These are phyloP conservation scores for Pteronura brasiliensis DNA, from an alignment of 2,113 vertebrate species.

Conservation along the genomic window DNA sequence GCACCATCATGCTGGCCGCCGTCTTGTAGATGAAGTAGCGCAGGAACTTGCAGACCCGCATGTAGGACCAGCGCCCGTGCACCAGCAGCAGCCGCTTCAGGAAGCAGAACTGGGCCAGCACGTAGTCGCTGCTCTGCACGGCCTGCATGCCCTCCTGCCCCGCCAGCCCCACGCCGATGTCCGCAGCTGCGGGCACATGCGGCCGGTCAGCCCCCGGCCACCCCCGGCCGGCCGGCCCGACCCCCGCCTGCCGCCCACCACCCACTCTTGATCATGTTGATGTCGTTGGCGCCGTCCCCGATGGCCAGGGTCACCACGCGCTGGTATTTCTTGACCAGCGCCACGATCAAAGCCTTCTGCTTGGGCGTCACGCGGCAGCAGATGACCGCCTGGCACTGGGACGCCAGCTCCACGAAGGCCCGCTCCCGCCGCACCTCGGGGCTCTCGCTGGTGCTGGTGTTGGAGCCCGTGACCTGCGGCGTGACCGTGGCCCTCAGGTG, in stretches of 20 bases:
- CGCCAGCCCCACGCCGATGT: slow-evolving; percentile 92
- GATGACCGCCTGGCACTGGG: slow-evolving; percentile 90
- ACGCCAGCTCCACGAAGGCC: slow-evolving; percentile 89
- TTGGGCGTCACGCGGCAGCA: slow-evolving; percentile 95
- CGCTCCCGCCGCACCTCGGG: slow-evolving; percentile 76
- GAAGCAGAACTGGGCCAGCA: slow-evolving; percentile 91
- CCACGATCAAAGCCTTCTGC: slow-evolving; percentile 91
- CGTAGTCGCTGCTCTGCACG: slow-evolving; percentile 92
- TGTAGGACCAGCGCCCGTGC: slow-evolving; percentile 94
- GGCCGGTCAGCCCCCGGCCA: fast-evolving
- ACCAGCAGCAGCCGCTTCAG: slow-evolving; percentile 91
- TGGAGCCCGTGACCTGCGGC: neutral
- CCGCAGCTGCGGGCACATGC: slow-evolving; percentile 81
- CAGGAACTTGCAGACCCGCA: slow-evolving; percentile 91
- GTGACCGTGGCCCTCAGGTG: neutral
- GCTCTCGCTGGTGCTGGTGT: slow-evolving; percentile 33
- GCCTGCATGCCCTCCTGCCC: slow-evolving; percentile 94
- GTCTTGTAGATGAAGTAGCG: slow-evolving; percentile 95
- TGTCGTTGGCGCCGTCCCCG: slow-evolving; percentile 94
- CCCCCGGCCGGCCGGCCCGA: fast-evolving
- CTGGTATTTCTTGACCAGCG: slow-evolving; percentile 90
- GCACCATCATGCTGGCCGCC: slow-evolving; percentile 86
- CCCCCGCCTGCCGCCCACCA: fast-evolving
- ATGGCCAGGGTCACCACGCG: slow-evolving; percentile 89
- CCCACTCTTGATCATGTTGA: slow-evolving; percentile 98